Evolutionary conservation across 2,113 vertebrate genomes (phyloP), one percentile per base, ranked within the genome.

Genomic region (Gnathonemus longibarbis): DNA sequence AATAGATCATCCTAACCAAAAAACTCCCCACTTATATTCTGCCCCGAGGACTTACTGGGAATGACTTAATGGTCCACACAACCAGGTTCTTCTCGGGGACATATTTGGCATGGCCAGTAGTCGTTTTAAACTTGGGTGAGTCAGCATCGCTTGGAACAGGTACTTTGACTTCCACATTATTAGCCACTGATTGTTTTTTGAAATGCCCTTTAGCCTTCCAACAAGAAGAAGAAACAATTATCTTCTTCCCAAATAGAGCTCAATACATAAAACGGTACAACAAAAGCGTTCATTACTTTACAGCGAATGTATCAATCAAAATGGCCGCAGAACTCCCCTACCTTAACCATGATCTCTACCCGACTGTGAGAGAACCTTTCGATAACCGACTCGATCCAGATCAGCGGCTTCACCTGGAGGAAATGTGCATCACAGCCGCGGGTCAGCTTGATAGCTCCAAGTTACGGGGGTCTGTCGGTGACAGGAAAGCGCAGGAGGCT

Each of bases 101-200:
- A 1, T 98, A 99, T 93, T 96, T 97, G 84, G 97, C 98, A 0
- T 94, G 93, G 8, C 98, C 98, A 7, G 96, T 97, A 56, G 97
- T 98, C 91, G 97, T 97, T 95, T 98, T 99, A 92, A 99, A 99
- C 83, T 97, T 97, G 0, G 98, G 98, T 0, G 98, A 97, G 91
- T 99, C 98, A 0, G 97, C 98, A 0, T 99, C 98, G 6, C 98
- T 99, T 62, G 98, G 98, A 5, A 99, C 98, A 0, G 98, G 98
- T 50, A 99, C 96, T 0, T 94, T 92, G 31, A 99, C 97, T 94
- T 99, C 98, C 93, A 99, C 98, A 0, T 98, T 96, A 5, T 98
- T 99, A 91, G 98, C 98, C 91, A 99, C 98, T 0, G 98, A 99
- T 89, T 99, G 98, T 93, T 98, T 98, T 95, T 99, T 99, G 94